Evolutionary conservation across 2,113 vertebrate species (phyloP), one percentile per base, ranked within the genome.

Genomic region (Anarrhichthys ocellatus): DNA sequence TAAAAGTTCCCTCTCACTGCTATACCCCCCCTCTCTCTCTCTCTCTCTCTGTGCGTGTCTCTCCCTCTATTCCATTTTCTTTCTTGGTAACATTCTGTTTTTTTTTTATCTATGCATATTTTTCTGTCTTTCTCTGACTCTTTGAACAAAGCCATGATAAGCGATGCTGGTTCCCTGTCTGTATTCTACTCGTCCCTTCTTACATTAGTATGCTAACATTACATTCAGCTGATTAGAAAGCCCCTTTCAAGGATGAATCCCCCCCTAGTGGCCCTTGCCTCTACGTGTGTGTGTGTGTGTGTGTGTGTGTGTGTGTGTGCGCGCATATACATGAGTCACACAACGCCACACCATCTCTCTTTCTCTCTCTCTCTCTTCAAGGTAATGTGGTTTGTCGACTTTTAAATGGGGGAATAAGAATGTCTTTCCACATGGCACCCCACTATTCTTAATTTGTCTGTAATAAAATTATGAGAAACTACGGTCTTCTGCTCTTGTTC

Each of bases 161-260:
- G 89, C 46, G 24, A 73, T 80, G 68, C 84, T 24, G 61, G 71
- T 68, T 86, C 66, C 76, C 76, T 14, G 66, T 85, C 80, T 85
- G 80, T 58, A 74, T 80, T 69, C 71, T 79, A 76, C 56, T 52
- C 52, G 17, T 82, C 75, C 84, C 69, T 65, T 73, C 81, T 76
- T 71, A 42, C 87, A 95, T 94, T 94, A 92, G 85, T 90, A 93
- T 94, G 92, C 92, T 71, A 88, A 89, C 88, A 84, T 89, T 89
- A 93, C 81, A 82, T 92, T 85, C 86, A 76, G 77, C 89, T 94
- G 93, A 94, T 94, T 94, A 93, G 93, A 94, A 93, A 88, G 81
- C 75, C 76, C 1, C 54, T 80, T 93, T 93, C 89, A 94, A 95
- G 93, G 93, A 93, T 94, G 90, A 91, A 87, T 86, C 78, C 87